Base-by-base conservation (phyloP, 2,113 vertebrate genomes). In the Mus pahari region DNA sequence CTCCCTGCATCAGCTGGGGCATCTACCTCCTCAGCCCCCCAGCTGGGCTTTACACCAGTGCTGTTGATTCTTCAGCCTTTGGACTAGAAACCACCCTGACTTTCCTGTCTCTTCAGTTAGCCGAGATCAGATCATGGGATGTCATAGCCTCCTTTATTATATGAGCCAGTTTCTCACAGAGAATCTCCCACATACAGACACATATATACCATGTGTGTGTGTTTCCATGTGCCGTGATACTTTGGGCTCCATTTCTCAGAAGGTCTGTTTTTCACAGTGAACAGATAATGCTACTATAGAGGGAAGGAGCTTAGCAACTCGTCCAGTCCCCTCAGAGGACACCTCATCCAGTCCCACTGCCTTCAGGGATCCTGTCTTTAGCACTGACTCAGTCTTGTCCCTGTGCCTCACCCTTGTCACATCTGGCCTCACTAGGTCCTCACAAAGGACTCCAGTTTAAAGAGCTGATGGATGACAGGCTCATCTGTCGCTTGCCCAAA, bases 31-130 rank as follows among this genome's bases (percentile, higher is more conserved):
- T 78, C 31, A 14, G 62, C n/a, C 6, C 48, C 4, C 36, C 7
- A 0, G 3, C 31, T 20, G 6, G 39, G n/a, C 42, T 70, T 66
- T 55, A 36, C 14, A 53, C 33, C 16, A 1, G 19, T 6, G 7
- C 24, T 58, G 20, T 10, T 79, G 71, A 10, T 50, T 33, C 53
- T 20, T 58, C 7, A 24, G 36, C 81, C 81, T 77, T 74, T 33
- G 42, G 24, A 36, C 55, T 73, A 55, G 39, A 75, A 39, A 19
- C 20, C 33, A 77, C 17, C 45, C 48, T 20, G 17, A 12, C 60
- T 79, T 39, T 55, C 83, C 62, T 12, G 8, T n/a, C 24, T 55
- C 60, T 79, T 42, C 50, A 48, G 20, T 16, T 70, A n/a, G 28
- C 12, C 66, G 45, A 88, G 36, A 70, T n/a, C 64, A 71, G n/a